Base-by-base conservation (phyloP, 1,140 invertebrate species). In the Drosophila hydei region DNA sequence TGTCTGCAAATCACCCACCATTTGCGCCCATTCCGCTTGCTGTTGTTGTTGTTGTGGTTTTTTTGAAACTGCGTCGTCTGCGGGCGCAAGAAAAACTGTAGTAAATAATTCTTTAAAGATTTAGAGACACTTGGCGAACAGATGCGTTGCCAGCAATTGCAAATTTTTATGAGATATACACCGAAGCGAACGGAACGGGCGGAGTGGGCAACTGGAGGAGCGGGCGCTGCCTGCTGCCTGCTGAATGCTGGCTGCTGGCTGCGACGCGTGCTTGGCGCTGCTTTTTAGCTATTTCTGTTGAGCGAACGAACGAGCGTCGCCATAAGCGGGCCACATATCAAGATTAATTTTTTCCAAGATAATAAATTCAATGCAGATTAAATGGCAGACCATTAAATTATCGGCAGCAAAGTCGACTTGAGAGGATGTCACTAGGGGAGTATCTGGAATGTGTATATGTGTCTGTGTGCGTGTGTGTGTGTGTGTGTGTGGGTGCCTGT, bases 101-200 rank as follows among this genome's bases (percentile, higher is more conserved):
- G 83, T 87, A 87, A 88, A 87, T 87, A 87, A 87, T 87, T 87
- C 81, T 87, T 87, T 87, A 87, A 87, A 87, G 81, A 87, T 87
- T 87, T 87, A 87, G 77, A 87, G 83, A 87, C 81, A 87, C 81
- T 68, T 58, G 70, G 51, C 47, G 65, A 74, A 64, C 64, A 74
- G 64, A 70, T 63, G 74, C 58, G 54, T 30, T 59, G 63, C 67
- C 61, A 65, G 85, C 81, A 87, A 81, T 87, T 87, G 81, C 83
- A 87, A 87, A 85, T 88, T 81, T 85, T 81, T 81, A 81, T 85
- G 80, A 85, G 81, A 71, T 73, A 81, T 78, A 72, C 69, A 48
- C 16, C 43, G 14, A 25, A 27, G 27, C 48, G 42, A 51, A 50
- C 19, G 59, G n/a, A n/a, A 33, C 4, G 7, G 6, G 11, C 14